Evolutionary conservation across 2,113 vertebrate genomes (phyloP), one percentile per base, ranked within the genome.

Genomic region (Nipponia nippon): DNA sequence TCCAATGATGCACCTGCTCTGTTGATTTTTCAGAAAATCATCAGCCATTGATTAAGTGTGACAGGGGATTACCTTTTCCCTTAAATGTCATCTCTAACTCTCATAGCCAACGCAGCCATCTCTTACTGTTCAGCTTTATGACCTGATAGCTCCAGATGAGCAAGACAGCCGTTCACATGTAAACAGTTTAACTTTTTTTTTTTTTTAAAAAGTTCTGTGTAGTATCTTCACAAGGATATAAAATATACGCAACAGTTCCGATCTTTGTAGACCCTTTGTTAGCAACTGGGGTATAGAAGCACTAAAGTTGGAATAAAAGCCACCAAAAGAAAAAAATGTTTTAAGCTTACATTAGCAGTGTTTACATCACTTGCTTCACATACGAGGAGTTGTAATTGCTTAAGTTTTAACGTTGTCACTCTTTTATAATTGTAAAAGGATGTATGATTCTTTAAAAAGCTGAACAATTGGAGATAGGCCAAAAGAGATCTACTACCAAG

Each of bases 171-270:
- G 5, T 29, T 78, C 19, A 26, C 13, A 6, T 14, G 6, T 1
- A 40, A 34, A 46, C 2, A 7, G n/a, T 13, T 32, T 36, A 47
- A 52, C 3, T 1, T 27, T 63, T 18, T 32, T 36, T 52, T 18
- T 32, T 36, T 52, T 53, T 9, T 66, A 15, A 65, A 29, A 47
- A 30, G 19, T 38, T 38, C 32, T 27, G 27, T 30, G 14, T 25
- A 20, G 17, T 38, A 25, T 63, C 21, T 87, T 83, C 44, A 58
- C 30, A 44, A 25, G 32, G 70, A n/a, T 9, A 23, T 53, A 38
- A 47, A 69, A 38, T 23, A 13, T 0, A 19, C 0, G 0, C 9
- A 53, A 9, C 14, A 4, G 2, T 67, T 30, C 9, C 40, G 30
- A 52, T 29, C 15, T 27, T 21, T 46, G 40, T 50, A 36, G 32